Conservation (phyloP, 1,140 invertebrate genomes). For the Trachymyrmex septentrionalis region DNA sequence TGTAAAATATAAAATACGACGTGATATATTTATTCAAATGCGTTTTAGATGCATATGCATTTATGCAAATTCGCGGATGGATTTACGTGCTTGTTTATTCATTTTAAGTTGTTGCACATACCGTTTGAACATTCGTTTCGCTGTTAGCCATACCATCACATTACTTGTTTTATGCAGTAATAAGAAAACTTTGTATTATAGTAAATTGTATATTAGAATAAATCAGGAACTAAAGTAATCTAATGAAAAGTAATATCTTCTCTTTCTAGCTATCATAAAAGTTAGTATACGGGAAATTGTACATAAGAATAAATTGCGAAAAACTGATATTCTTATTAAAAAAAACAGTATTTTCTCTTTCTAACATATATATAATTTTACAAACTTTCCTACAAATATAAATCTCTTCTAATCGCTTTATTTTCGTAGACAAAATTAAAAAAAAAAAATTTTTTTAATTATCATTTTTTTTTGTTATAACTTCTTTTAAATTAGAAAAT, state of each 20-base stretch:
- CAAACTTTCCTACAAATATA: not conserved
- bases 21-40: conserved; percentile 32
- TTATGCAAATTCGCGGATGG: conserved; percentile 33
- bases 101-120: conserved; percentile 22
- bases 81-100: conserved; percentile 48
- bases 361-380: not conserved
- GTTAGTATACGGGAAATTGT: not conserved
- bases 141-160: not conserved
- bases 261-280: not conserved
- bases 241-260: not conserved
- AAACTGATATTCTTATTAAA: not conserved
- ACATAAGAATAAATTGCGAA: not conserved
- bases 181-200: conserved; percentile 3
- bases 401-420: not conserved
- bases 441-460: not conserved
- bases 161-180: not conserved
- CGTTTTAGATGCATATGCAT: conserved; percentile 36
- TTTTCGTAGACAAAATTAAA: not conserved
- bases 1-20: conserved; percentile 44
- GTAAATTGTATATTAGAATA: not conserved
- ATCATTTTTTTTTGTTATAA: not conserved
- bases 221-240: conserved; percentile 3
- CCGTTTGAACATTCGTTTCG: conserved; percentile 16
- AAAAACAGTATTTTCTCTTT: not conserved
- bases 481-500: not conserved